Evolutionary conservation across 2,888 invertebrate genomes (phyloP).

Genomic region (Callimorpha dominula): DNA sequence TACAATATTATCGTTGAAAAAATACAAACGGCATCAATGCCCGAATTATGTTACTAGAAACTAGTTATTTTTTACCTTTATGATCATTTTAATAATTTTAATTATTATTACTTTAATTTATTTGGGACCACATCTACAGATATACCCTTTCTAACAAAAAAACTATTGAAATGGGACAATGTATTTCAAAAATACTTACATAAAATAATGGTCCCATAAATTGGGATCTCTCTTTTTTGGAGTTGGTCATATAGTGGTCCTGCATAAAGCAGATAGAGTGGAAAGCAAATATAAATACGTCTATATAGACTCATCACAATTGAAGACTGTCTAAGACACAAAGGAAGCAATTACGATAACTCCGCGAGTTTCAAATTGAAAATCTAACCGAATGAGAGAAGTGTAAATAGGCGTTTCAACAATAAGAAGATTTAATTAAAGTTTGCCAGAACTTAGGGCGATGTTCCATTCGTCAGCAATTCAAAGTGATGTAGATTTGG

Average conservation of each 20-base stretch:
- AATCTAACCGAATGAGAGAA: conserved; percentile 13
- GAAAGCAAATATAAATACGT: not conserved
- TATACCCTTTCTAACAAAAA: too few relatives aligned
- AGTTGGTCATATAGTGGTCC: not conserved
- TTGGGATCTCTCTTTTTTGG: not conserved
- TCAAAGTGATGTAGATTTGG: not conserved
- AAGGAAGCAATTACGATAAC: conserved; percentile 21
- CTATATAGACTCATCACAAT: conserved; percentile 6
- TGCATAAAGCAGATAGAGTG: not conserved
- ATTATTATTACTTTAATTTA: too few relatives aligned
- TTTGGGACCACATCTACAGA: too few relatives aligned
- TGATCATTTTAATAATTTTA: too few relatives aligned
- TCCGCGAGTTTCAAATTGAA: conserved; percentile 15
- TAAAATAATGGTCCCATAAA: not conserved
- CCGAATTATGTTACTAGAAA: too few relatives aligned
- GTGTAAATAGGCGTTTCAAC: conserved; percentile 15
- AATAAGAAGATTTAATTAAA: conserved; percentile 20
- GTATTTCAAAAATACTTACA: too few relatives aligned
- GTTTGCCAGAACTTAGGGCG: conserved; percentile 9
- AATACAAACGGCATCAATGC: too few relatives aligned
- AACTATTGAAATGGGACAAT: too few relatives aligned
- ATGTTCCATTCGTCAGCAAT: not conserved
- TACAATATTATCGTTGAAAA: too few relatives aligned
- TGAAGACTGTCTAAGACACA: conserved; percentile 7
- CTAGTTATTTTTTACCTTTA: too few relatives aligned